Base-by-base conservation (phyloP, 2,888 invertebrate genomes). In the Scaptomyza parva region DNA sequence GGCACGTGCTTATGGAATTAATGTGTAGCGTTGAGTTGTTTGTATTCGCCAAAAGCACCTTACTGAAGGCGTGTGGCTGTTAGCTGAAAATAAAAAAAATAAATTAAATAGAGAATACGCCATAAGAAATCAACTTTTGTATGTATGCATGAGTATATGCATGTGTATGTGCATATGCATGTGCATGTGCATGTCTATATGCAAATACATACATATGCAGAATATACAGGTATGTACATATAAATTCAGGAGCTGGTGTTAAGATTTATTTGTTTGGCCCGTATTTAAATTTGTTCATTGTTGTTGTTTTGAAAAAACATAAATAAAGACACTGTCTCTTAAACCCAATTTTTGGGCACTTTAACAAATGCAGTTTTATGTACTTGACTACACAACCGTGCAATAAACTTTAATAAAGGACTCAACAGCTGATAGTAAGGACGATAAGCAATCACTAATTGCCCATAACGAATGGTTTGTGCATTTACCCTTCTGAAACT, bases 41-140 rank as follows among this genome's bases (percentile, higher is more conserved):
- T 11, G 98, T 98, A 93, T 97, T 97, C 53, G 96, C 96, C 76
- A 99, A 93, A 71, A 99, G 92, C 14, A 97, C 97, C 92, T 98
- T 97, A 92, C 96, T 96, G 92, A 98, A 98, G 45, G 96, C 95
- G 89, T 96, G 97, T 87, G 94, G 94, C 24, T 95, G 94, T 90
- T 94, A 94, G 78, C 96, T 96, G 83, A n/a, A 33, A 33, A 6
- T 26, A 11, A 86, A 94, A 93, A 3, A n/a, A 9, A 45, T 12
- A 11, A 14, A 2, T 1, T 2, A 28, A 33, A n/a, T n/a, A 5
- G 6, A 40, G n/a, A 28, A 17, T n/a, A 18, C 30, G 18, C 12
- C 4, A 47, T 47, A 18, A 30, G 30, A 47, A 30, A 30, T 17
- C 9, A 9, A 18, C 3, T 0, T 18, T 47, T 47, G 47, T 18